Conservation (phyloP, 2,888 invertebrate genomes). For the Nasonovia ribisnigri region DNA sequence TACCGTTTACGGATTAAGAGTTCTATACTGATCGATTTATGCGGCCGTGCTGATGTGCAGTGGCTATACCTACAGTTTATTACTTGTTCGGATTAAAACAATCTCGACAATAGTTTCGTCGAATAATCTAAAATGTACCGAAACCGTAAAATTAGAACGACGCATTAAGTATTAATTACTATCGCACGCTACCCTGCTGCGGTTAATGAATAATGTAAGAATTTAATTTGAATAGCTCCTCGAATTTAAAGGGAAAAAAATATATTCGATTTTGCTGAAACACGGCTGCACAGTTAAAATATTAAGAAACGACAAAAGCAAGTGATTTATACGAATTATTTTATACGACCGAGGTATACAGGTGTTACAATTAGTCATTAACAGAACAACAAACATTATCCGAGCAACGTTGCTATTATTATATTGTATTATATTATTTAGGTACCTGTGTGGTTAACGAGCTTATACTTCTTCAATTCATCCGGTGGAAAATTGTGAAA, state of each 20-base stretch:
- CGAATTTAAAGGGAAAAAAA: background rate
- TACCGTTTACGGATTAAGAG: slow-evolving; percentile 1
- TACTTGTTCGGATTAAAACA: background rate
- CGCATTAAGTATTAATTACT: background rate
- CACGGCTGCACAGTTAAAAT: background rate
- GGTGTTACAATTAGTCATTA: background rate
- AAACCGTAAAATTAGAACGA: slow-evolving; percentile 9
- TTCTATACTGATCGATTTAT: background rate
- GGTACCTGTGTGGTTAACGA: background rate
- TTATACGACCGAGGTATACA: background rate
- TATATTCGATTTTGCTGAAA: background rate
- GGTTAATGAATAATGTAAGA: slow-evolving; percentile 12
- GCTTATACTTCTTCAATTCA: background rate
- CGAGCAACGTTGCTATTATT: background rate
- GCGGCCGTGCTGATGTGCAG: background rate
- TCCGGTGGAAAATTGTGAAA: background rate
- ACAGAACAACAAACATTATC: background rate
- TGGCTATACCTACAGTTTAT: background rate
- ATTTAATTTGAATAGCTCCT: background rate
- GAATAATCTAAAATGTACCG: background rate
- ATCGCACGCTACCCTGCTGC: background rate
- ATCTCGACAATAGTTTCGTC: background rate
- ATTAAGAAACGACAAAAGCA: background rate
- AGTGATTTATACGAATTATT: background rate
- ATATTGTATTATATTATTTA: background rate